Evolutionary conservation across 2,113 vertebrate genomes (phyloP), one percentile per base, ranked within the genome.

Genomic region (Lepus europaeus): DNA sequence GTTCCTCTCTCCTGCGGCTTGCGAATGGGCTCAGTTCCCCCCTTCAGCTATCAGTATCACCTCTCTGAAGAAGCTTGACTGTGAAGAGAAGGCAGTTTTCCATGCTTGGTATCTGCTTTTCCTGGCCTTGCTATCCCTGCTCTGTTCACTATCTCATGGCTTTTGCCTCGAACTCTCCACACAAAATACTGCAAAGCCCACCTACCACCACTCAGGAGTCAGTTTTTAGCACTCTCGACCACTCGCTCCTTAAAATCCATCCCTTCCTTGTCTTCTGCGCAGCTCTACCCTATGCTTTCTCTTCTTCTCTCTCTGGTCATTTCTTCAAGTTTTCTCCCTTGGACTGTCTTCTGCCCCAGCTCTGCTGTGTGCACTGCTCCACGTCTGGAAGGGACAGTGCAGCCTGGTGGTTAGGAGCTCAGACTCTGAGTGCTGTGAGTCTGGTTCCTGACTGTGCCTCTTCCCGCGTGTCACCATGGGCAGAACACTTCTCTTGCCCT

Each of bases 381-480:
- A 2, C 25, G 49, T 29, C 68, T 14, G 2, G 16, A 3, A 63
- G 20, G 3, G 63, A 4, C 39, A 72, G 70, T 8, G 12, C 19
- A 25, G 19, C 0, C 14, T 31, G 10, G 1, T 56, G n/a, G 14
- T 31, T 23, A 63, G 22, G 61, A 59, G 17, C 0, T 3, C 5
- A 53, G 59, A 17, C 19, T 23, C 22, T 10, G 51, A 22, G 27
- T 39, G 25, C 20, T 13, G 1, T 13, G 33, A 72, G 8, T 89
- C 51, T 27, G 39, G 3, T 33, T 51, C 49, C 33, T 59, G 14
- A 1, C 17, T 14, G 6, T 16, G 25, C 11, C 12, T 2, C 29
- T 74, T 61, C 10, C 29, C 6, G 9, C n/a, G 0, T 69, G 61
- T 80, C 11, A 20, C 64, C 20, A 39, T 36, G 87, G 49, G 20